phyloP scores from a whole-genome alignment of 2,113 vertebrate genomes.

The Heptranchias perlo region DNA sequence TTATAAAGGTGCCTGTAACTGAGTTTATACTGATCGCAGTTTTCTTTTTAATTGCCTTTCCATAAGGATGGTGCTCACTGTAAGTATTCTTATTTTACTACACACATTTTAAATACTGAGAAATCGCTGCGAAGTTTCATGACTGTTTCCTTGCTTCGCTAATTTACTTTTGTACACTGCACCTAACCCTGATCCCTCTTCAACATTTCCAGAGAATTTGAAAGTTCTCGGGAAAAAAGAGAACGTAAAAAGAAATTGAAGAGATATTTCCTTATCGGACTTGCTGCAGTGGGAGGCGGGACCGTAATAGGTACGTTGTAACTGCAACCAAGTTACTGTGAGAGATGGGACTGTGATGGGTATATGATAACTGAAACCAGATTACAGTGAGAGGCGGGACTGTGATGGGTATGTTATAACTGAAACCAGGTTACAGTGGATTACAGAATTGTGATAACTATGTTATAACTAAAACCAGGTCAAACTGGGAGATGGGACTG shows the following conservation, averaged over 20 bases:
- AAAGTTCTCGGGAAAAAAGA: conserved; percentile 66
- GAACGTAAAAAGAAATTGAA: conserved; percentile 74
- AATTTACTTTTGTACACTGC: not conserved
- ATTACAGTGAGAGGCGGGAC: not conserved
- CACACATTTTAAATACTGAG: not conserved
- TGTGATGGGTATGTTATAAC: not conserved
- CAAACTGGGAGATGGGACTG: too few relatives aligned
- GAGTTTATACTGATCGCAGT: conserved; percentile 23
- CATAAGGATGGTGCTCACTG: not conserved
- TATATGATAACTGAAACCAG: not conserved
- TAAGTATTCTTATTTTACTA: conserved; percentile 13
- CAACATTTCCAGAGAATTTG: conserved; percentile 62
- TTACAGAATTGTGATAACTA: conserved; percentile 80
- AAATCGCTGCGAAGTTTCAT: not conserved
- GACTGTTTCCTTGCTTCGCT: not conserved
- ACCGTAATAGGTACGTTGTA: conserved; percentile 73
- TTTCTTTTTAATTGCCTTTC: not conserved
- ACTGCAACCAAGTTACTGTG: not conserved
- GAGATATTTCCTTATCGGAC: conserved; percentile 83
- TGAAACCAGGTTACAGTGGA: conserved; percentile 65
- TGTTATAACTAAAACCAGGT: not conserved
- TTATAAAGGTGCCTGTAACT: not conserved
- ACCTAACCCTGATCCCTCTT: not conserved
- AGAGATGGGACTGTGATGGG: not conserved
- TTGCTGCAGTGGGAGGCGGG: conserved; percentile 86